Evolutionary conservation across 1,140 invertebrate species (phyloP).

Genomic region (Laupala kohalensis): DNA sequence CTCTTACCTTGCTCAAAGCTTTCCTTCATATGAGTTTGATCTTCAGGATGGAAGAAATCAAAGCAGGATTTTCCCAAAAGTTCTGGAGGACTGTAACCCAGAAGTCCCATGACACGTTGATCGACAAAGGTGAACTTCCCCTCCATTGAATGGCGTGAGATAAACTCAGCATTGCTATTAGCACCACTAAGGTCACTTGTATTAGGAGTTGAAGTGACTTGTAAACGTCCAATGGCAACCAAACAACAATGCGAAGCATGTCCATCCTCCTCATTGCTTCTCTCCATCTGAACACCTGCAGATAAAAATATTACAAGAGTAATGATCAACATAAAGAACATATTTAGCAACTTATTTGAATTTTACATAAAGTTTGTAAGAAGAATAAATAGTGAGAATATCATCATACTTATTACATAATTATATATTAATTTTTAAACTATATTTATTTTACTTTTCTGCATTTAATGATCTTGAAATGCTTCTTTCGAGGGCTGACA

Average conservation of each 20-base stretch:
- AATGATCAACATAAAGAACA: no score
- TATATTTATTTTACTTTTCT: no score
- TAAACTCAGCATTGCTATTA: constrained; percentile 81
- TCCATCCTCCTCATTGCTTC: constrained; percentile 59
- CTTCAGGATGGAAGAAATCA: constrained; percentile 93
- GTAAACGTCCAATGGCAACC: constrained; percentile 91
- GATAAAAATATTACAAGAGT: constrained; percentile 18
- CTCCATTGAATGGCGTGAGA: constrained; percentile 85
- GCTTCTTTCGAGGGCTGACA: no score
- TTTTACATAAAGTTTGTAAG: no score
- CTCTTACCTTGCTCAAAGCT: constrained; percentile 86
- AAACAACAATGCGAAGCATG: constrained; percentile 79
- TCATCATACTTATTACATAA: no score
- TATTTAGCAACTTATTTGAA: no score
- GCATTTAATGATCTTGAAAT: no score
- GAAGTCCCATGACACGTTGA: constrained; percentile 78
- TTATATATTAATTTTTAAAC: no score
- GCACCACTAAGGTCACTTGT: constrained; percentile 74
- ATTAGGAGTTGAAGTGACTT: constrained; percentile 92
- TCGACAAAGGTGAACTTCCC: constrained; percentile 98
- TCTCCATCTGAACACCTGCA: constrained; percentile 70
- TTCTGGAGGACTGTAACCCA: constrained; percentile 88
- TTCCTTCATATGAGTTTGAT: constrained; percentile 91
- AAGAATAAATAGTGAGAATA: no score
- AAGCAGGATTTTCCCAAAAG: constrained; percentile 89